Evolutionary conservation across 1,140 invertebrate genomes (phyloP).

Genomic region (Drosophila mojavensis): DNA sequence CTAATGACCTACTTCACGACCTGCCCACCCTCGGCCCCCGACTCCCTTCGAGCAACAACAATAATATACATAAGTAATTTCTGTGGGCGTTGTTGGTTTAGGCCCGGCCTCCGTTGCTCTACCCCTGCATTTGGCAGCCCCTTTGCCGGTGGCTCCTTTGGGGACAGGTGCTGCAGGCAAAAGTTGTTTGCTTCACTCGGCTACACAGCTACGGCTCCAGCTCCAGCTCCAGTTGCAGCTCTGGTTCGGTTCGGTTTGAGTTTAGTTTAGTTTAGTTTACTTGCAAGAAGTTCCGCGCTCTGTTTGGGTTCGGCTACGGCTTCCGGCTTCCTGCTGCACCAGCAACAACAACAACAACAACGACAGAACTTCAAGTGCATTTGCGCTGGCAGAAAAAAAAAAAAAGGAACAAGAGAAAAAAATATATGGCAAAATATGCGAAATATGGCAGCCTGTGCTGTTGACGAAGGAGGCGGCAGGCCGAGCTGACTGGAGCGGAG

Average conservation of each 20-base stretch:
- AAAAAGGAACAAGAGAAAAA: constrained; percentile 18
- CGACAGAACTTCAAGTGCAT: constrained; percentile 52
- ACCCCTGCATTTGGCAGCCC: background rate
- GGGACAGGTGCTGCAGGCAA: constrained; percentile 35
- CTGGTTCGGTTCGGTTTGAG: constrained; percentile 12
- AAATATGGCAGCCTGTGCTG: constrained; percentile 32
- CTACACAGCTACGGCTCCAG: background rate
- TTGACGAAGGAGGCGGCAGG: background rate
- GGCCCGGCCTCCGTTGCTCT: background rate
- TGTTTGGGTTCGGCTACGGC: constrained; percentile 63
- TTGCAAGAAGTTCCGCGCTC: constrained; percentile 56
- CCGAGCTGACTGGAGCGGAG: constrained; percentile 4
- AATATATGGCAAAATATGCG: constrained; percentile 38
- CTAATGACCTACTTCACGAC: constrained; percentile 72
- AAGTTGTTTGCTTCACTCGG: constrained; percentile 26
- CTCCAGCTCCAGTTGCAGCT: background rate
- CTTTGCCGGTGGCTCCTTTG: background rate
- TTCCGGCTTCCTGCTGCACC: constrained; percentile 45
- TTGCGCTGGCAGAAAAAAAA: constrained; percentile 9
- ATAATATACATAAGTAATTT: constrained; percentile 65
- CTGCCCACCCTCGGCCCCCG: background rate
- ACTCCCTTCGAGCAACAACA: constrained; percentile 21
- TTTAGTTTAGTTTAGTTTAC: constrained; percentile 43
- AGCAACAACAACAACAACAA: constrained; percentile 1
- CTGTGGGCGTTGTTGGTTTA: constrained; percentile 34